A percentile compares a stretch with the other conserved stretches of the same genome.
Evolutionary conservation across 1,140 invertebrate genomes (phyloP).

Genomic region (Lysiphlebus fabarum): DNA sequence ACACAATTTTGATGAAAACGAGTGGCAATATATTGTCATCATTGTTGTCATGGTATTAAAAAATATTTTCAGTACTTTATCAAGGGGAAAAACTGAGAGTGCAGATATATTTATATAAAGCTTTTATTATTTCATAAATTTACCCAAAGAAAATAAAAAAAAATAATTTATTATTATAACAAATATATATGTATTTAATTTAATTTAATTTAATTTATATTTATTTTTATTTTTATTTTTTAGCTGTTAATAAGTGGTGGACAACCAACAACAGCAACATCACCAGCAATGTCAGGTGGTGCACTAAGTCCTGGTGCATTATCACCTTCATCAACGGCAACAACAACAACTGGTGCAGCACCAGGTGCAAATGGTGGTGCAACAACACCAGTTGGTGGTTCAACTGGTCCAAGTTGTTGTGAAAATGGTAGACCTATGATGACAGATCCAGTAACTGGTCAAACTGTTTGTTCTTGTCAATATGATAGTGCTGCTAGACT

Average conservation of each 20-base stretch:
- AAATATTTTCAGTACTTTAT: too few species aligned
- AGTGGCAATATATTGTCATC: too few species aligned
- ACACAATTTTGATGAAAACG: too few species aligned
- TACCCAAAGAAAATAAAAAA: too few species aligned
- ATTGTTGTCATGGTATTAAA: too few species aligned
- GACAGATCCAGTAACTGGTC: slow-evolving; percentile 93
- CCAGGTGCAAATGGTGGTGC: slow-evolving; percentile 49
- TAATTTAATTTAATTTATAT: not conserved
- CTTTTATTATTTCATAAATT: too few species aligned
- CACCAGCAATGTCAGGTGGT: slow-evolving; percentile 60
- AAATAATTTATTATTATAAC: too few species aligned
- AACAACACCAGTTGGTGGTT: slow-evolving; percentile 49
- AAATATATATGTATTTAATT: too few species aligned
- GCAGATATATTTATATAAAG: too few species aligned
- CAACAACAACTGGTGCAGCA: slow-evolving; percentile 47
- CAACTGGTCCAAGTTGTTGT: slow-evolving; percentile 71
- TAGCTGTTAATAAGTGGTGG: slow-evolving; percentile 73
- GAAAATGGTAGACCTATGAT: slow-evolving; percentile 90
- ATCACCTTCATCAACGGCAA: slow-evolving; percentile 61
- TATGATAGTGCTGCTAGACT: slow-evolving; percentile 79
- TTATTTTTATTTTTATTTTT: slow-evolving; percentile 38
- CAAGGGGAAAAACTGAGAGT: too few species aligned
- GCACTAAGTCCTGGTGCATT: slow-evolving; percentile 73
- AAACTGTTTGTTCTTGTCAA: slow-evolving; percentile 93
- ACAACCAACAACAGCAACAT: slow-evolving; percentile 66